Evolutionary conservation across 2,888 invertebrate genomes (phyloP).

Genomic region (Phaonia tiefii): DNA sequence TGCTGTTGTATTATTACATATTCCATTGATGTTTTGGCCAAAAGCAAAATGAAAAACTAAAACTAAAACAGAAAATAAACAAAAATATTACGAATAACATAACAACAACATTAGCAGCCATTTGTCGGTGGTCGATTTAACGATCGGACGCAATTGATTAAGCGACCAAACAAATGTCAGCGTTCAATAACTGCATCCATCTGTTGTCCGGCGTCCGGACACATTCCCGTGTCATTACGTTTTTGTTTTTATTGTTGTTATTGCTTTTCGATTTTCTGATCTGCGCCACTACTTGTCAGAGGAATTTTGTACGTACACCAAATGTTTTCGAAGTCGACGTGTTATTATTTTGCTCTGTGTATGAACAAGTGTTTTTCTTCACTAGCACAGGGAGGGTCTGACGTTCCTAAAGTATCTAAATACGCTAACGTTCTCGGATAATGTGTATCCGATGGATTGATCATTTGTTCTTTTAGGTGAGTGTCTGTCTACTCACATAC

Average conservation of each 20-base stretch:
- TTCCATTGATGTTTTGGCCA: constrained; percentile 29
- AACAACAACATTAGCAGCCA: constrained; percentile 33
- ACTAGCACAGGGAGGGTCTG: not conserved
- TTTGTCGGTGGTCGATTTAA: not conserved
- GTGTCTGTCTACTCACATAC: too few relatives aligned
- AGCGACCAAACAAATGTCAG: constrained; percentile 14
- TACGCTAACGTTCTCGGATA: not conserved
- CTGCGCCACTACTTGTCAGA: not conserved
- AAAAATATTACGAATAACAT: constrained; percentile 4
- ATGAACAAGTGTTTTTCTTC: constrained; percentile 11
- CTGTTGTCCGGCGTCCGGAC: not conserved
- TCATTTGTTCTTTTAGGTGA: constrained; percentile 24
- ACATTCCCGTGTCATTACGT: not conserved
- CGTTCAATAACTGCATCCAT: not conserved
- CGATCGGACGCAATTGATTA: not conserved
- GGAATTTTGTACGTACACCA: constrained; percentile 29
- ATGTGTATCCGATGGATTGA: constrained; percentile 18
- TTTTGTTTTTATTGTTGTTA: too few relatives aligned
- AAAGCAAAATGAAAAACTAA: not conserved
- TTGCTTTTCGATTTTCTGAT: constrained; percentile 8
- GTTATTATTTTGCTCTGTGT: constrained; percentile 6
- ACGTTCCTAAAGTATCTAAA: not conserved
- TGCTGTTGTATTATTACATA: constrained; percentile 41
- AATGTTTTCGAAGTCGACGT: constrained; percentile 7
- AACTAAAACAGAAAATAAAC: constrained; percentile 29